phyloP scores from a whole-genome alignment of 2,797 vertebrate genomes.

The Psittacula echo region DNA sequence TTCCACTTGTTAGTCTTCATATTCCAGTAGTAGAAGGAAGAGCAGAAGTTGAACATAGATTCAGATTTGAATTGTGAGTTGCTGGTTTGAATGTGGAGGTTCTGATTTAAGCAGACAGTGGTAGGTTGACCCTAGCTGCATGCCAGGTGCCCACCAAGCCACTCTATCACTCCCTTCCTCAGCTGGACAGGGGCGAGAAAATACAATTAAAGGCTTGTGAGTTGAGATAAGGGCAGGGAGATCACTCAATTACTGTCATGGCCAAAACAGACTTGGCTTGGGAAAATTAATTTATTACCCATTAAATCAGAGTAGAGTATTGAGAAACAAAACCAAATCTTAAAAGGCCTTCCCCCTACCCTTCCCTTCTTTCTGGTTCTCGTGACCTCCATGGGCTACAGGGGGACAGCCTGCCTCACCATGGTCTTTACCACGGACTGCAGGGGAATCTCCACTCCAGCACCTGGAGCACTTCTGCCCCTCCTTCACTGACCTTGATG shows the following conservation, averaged over 20 bases:
- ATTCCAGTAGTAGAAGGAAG: background rate
- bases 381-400: background rate
- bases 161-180: background rate
- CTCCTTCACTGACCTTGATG: background rate
- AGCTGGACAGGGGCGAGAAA: background rate
- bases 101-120: background rate
- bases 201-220: accelerated
- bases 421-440: background rate
- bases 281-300: background rate
- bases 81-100: background rate
- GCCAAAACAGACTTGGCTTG: background rate
- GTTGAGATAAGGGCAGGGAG: background rate
- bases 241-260: accelerated
- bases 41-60: background rate
- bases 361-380: background rate
- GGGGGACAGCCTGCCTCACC: background rate
- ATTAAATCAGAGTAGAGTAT: background rate
- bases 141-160: background rate
- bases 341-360: background rate
- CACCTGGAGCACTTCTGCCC: background rate
- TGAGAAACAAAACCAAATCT: background rate
- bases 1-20: background rate
- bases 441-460: background rate
- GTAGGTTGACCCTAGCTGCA: background rate
- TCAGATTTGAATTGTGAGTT: background rate